Percentiles rank a stretch among this genome's conserved stretches.
Conservation (phyloP, 2,113 vertebrate genomes). For the Lepus timidus region DNA sequence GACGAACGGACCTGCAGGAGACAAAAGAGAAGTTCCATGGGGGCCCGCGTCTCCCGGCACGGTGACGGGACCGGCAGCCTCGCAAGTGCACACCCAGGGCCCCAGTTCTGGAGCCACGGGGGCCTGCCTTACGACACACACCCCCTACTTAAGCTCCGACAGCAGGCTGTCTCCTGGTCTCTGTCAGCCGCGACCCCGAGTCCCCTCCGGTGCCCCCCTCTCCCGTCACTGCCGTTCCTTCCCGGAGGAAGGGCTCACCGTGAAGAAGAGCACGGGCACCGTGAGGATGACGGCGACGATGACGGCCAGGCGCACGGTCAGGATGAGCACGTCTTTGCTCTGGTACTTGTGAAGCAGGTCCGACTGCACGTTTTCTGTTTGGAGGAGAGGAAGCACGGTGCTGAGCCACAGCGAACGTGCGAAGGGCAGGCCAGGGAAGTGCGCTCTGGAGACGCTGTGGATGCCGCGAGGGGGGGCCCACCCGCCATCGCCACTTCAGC, state of each 20-base stretch:
- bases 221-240: too few relatives aligned
- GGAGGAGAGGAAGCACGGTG: constrained; percentile 38
- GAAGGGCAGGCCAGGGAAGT: constrained; percentile 71
- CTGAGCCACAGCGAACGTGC: constrained; percentile 70
- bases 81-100: not conserved
- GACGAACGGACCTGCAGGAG: constrained; percentile 89
- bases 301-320: constrained; percentile 90
- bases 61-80: too few relatives aligned
- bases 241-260: constrained; percentile 83
- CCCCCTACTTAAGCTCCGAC: too few relatives aligned
- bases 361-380: constrained; percentile 87
- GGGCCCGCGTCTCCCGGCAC: not conserved
- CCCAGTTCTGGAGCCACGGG: not conserved
- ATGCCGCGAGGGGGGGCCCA: too few relatives aligned
- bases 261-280: constrained; percentile 90
- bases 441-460: too few relatives aligned
- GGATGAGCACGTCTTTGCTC: constrained; percentile 85
- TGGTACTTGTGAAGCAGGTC: constrained; percentile 91
- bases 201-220: too few relatives aligned
- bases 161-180: too few relatives aligned
- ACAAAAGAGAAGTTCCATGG: constrained; percentile 51
- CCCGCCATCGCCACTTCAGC: too few relatives aligned
- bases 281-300: constrained; percentile 90
- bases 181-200: too few relatives aligned
- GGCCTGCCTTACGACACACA: not conserved